These are phyloP conservation scores for Rhineura floridana DNA, from an alignment of 2,113 vertebrate species.

Conservation along the genomic window DNA sequence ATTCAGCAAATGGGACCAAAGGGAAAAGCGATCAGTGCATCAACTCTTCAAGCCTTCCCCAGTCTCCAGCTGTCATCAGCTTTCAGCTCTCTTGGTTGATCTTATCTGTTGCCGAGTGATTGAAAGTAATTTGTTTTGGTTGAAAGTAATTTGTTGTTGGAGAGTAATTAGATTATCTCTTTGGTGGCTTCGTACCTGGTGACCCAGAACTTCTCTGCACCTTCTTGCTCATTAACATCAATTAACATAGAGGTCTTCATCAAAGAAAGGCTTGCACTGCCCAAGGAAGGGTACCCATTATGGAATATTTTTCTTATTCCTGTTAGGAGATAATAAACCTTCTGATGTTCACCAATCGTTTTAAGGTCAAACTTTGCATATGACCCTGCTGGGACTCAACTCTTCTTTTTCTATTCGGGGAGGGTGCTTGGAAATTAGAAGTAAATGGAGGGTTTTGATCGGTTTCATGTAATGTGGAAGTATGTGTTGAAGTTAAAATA, in stretches of 20 bases:
- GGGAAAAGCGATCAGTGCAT: conserved; percentile 63
- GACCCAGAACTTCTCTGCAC: conserved; percentile 66
- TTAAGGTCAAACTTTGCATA: conserved; percentile 60
- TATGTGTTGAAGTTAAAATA: background rate
- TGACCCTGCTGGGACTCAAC: conserved; percentile 31
- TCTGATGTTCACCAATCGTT: conserved; percentile 61
- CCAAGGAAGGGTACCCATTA: conserved; percentile 57
- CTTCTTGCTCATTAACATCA: conserved; percentile 71
- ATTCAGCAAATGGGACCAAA: conserved; percentile 60
- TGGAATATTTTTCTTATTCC: conserved; percentile 54
- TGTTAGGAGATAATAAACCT: conserved; percentile 63
- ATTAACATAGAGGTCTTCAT: conserved; percentile 76
- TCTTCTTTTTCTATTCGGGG: conserved; percentile 32
- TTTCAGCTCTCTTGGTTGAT: conserved; percentile 61
- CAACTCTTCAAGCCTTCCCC: conserved; percentile 54
- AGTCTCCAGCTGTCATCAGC: conserved; percentile 62
- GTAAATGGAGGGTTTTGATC: background rate
- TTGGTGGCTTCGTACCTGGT: conserved; percentile 70
- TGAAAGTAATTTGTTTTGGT: conserved; percentile 77
- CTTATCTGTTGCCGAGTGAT: conserved; percentile 68
- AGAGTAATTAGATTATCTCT: conserved; percentile 73
- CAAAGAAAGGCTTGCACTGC: conserved; percentile 64
- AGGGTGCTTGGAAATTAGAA: conserved; percentile 34
- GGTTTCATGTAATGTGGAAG: fast-evolving
- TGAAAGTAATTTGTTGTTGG: conserved; percentile 77